These are phyloP conservation scores for Protodeltote pygarga DNA, from an alignment of 2,888 invertebrate species.

Conservation along the genomic window DNA sequence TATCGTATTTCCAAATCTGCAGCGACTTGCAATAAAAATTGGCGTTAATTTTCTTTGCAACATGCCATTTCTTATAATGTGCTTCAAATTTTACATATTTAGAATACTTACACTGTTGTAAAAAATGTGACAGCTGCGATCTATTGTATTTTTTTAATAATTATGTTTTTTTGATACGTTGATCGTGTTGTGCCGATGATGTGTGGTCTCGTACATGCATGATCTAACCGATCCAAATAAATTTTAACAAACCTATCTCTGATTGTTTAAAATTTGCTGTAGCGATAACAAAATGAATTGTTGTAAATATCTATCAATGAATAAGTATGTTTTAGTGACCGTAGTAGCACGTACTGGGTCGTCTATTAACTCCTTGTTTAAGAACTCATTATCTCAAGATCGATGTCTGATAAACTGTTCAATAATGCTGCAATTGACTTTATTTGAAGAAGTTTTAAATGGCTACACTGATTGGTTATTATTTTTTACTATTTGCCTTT, in stretches of 20 bases:
- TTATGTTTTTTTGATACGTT: not conserved
- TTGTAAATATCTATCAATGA: not conserved
- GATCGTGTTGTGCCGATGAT: not conserved
- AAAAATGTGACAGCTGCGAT: constrained; percentile 7
- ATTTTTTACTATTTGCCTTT: not conserved
- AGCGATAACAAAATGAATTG: constrained; percentile 2
- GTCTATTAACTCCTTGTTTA: constrained; percentile 7
- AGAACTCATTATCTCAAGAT: constrained; percentile 4
- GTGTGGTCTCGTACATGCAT: not conserved
- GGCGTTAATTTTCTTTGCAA: constrained; percentile 32
- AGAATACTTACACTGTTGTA: not conserved
- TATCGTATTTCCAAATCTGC: constrained; percentile 20
- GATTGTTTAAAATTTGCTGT: not conserved
- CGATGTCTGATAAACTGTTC: constrained; percentile 3
- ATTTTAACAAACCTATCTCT: not conserved
- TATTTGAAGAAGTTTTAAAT: not conserved
- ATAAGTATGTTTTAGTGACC: constrained; percentile 1
- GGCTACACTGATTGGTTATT: not conserved
- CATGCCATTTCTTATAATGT: constrained; percentile 14
- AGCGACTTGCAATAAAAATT: constrained; percentile 45
- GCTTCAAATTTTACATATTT: constrained; percentile 4
- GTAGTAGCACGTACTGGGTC: not conserved
- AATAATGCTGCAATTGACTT: not conserved
- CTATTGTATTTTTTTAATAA: constrained; percentile 1
- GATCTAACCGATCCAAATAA: not conserved